Evolutionary conservation across 30 jellyfish, hydroid and myxozoan species (phyloP).

Genomic region (Turritopsis dohrnii): DNA sequence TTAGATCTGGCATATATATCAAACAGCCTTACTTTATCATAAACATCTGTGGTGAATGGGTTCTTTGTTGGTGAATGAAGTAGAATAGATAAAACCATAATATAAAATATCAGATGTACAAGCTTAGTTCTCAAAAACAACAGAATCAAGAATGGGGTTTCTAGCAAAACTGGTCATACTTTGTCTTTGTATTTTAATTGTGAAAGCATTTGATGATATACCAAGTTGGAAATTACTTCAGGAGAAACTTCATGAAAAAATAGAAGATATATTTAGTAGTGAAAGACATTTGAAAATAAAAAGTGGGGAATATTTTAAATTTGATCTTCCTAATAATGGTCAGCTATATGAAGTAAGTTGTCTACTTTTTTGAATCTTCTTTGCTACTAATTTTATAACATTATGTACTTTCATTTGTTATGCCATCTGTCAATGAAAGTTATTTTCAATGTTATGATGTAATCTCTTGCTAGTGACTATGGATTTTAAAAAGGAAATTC

Average conservation of each 20-base stretch:
- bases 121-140: not conserved
- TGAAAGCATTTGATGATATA: not conserved
- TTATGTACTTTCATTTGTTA: too few relatives aligned
- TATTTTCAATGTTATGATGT: too few relatives aligned
- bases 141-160: not conserved
- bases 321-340: not conserved
- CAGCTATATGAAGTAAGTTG: slow-evolving; percentile 15
- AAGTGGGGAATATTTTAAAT: slow-evolving; percentile 18
- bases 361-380: not conserved
- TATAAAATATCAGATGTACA: not conserved
- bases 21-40: not conserved
- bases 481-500: not conserved
- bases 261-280: slow-evolving; percentile 23
- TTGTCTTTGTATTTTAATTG: not conserved
- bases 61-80: not conserved
- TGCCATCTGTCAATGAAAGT: too few relatives aligned
- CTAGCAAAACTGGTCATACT: not conserved
- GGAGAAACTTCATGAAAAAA: slow-evolving; percentile 13
- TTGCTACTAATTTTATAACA: not conserved
- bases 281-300: slow-evolving; percentile 15
- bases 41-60: not conserved
- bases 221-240: slow-evolving; percentile 28
- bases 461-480: not conserved
- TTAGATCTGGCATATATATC: not conserved
- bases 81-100: not conserved